Evolutionary conservation across 2,113 vertebrate species (phyloP), one percentile per base, ranked within the genome.

Genomic region (Dermatemys mawii): DNA sequence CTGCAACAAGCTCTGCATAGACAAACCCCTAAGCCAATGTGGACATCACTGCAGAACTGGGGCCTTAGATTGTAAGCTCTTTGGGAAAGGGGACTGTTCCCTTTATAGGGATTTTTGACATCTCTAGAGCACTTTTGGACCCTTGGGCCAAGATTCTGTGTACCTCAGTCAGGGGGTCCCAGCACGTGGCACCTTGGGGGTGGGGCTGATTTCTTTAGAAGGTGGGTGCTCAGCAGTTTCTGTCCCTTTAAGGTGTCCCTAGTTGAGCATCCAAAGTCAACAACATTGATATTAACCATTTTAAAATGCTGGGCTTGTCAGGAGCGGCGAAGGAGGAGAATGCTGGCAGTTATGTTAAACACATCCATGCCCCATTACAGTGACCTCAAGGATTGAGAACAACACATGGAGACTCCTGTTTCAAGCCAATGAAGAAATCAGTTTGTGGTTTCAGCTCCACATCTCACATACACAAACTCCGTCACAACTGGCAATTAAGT

Each of bases 381-480:
- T 19, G 73, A 24, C 14, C 54, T 22, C 76, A 32, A 54, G 50
- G 48, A 17, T 11, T 49, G 19, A 12, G 41, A 87, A 85, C 44
- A n/a, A 91, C 19, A 11, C 44, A 51, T 76, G 38, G 48, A n/a
- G 91, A 95, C n/a, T 2, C 38, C 26, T 46, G 38, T 76, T 76
- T 76, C 41, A 76, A 11, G 41, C 27, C 73, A 46, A 76, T 46
- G 13, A 76, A 76, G 24, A 76, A 76, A 46, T 46, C 12, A 16
- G 16, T 41, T 26, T 75, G 38, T 76, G 41, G 73, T 76, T 27
- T 29, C 73, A 27, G 41, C 1, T 35, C 29, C 27, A 32, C 27
- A 60, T 14, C 55, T 29, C 48, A 22, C 44, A 32, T 0, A 1
- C 1, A 46, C 21, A 49, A 1, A 6, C 55, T 27, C n/a, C 12